Evolutionary conservation across 2,888 invertebrate genomes (phyloP).

Genomic region (Herminia tarsipennalis): DNA sequence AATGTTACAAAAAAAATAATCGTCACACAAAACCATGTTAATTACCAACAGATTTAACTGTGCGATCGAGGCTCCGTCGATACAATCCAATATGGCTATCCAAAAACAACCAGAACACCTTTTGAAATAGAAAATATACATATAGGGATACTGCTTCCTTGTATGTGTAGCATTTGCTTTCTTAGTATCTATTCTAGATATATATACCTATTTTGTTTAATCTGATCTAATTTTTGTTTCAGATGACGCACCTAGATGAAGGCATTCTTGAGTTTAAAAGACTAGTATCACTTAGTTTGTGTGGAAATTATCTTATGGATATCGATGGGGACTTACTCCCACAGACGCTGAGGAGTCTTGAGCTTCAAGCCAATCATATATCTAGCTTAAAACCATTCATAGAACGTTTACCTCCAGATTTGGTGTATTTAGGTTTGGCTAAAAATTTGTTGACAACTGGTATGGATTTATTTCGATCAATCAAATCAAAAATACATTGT

Average conservation of each 20-base stretch:
- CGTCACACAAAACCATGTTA: no score
- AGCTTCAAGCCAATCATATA: slow-evolving; percentile 81
- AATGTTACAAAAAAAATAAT: no score
- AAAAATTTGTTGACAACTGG: slow-evolving; percentile 74
- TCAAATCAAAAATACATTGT: neutral
- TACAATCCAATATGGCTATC: no score
- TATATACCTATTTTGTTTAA: neutral
- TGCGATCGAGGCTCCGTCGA: no score
- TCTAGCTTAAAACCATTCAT: slow-evolving; percentile 58
- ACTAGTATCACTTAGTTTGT: slow-evolving; percentile 74
- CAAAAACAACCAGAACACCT: no score
- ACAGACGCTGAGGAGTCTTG: slow-evolving; percentile 67
- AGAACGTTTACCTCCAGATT: slow-evolving; percentile 60
- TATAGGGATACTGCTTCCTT: no score
- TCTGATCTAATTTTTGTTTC: slow-evolving; percentile 25
- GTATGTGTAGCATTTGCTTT: no score
- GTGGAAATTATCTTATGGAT: slow-evolving; percentile 67
- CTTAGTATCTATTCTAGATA: neutral
- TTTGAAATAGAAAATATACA: no score
- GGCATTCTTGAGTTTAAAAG: slow-evolving; percentile 64
- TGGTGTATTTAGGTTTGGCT: slow-evolving; percentile 82
- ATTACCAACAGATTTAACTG: no score
- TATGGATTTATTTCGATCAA: slow-evolving; percentile 43
- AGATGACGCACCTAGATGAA: slow-evolving; percentile 81
- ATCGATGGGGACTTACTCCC: slow-evolving; percentile 70